These are phyloP conservation scores for Heterotis niloticus DNA, from an alignment of 2,113 vertebrate genomes.

Conservation along the genomic window DNA sequence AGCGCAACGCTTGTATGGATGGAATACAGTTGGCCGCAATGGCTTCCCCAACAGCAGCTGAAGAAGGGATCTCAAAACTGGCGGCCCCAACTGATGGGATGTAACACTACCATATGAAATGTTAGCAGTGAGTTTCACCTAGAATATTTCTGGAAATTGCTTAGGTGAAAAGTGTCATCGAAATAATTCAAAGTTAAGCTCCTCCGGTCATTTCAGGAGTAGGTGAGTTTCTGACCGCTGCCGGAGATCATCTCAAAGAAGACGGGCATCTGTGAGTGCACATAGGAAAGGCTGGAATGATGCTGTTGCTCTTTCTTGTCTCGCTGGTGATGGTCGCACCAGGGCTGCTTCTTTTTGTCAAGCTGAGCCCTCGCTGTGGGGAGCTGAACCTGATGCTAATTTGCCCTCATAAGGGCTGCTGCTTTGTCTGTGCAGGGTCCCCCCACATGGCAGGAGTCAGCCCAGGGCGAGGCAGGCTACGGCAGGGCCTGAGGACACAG, in stretches of 20 bases:
- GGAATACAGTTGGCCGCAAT: neutral
- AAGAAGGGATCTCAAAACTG: too few species aligned
- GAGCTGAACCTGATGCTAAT: slow-evolving; percentile 55
- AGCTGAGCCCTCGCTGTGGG: slow-evolving; percentile 42
- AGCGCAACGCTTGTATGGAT: neutral
- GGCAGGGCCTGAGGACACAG: slow-evolving; percentile 45
- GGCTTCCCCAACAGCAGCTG: too few species aligned
- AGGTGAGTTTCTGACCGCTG: too few species aligned
- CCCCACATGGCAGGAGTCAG: slow-evolving; percentile 54
- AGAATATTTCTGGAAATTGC: too few species aligned
- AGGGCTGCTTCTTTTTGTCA: slow-evolving; percentile 55
- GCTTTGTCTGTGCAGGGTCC: slow-evolving; percentile 65
- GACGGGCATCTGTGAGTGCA: neutral
- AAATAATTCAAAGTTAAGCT: too few species aligned
- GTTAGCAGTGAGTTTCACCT: too few species aligned
- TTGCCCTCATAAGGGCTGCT: slow-evolving; percentile 64
- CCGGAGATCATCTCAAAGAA: neutral
- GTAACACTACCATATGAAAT: too few species aligned
- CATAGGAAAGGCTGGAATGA: slow-evolving; percentile 33
- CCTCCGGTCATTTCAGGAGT: too few species aligned
- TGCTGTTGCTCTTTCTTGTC: slow-evolving; percentile 24
- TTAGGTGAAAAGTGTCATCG: too few species aligned
- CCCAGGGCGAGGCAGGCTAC: slow-evolving; percentile 10
- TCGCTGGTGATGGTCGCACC: slow-evolving; percentile 53
- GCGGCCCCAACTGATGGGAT: too few species aligned